Base-by-base conservation (phyloP, 2,113 vertebrate genomes). In the Procapra przewalskii region DNA sequence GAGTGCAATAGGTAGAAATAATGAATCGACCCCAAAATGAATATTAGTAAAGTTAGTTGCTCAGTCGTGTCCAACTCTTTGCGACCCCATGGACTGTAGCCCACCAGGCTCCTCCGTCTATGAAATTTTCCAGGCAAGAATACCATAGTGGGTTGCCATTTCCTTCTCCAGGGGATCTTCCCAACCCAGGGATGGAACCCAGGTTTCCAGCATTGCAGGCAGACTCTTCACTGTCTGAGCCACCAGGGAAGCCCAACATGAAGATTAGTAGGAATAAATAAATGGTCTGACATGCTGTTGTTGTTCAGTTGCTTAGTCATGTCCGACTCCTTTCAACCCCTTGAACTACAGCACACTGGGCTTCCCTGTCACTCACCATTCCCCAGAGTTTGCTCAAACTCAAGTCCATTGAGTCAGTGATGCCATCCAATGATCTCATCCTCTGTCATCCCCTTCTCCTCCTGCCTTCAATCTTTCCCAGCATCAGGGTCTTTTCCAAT, bases 21-120 rank as follows among this genome's bases (percentile, higher is more conserved):
- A 93, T 89, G 7, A 92, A 50, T 64, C 8, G 40, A 92, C n/a
- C 3, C 60, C 79, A 33, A 75, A 86, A 60, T 43, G 33, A 93
- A 83, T 33, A 12, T 82, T 83, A 17, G n/a, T 75, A 25, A 75
- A 75, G 10, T 75, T 75, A 75, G 36, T 75, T 13, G 21, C 19
- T 71, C 67, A 23, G 67, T 71, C 1, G 1, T 40, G 67, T 40
- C 19, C 0, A 0, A 71, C n/a, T 23, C n/a, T 71, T 12, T 71
- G 67, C 0, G 10, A 71, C n/a, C 67, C n/a, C 67, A 40, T 40
- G 19, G n/a, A 36, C 67, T 40, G 10, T 40, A 71, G n/a, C 9
- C 67, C 3, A 3, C n/a, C 67, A 71, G 67, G n/a, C 67, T 23
- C 19, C n/a, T 71, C 19, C 5, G 0, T 40, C 67, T 40, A 40